Base-by-base conservation (phyloP, 2,797 vertebrate genomes). In the Poecilia gillii region DNA sequence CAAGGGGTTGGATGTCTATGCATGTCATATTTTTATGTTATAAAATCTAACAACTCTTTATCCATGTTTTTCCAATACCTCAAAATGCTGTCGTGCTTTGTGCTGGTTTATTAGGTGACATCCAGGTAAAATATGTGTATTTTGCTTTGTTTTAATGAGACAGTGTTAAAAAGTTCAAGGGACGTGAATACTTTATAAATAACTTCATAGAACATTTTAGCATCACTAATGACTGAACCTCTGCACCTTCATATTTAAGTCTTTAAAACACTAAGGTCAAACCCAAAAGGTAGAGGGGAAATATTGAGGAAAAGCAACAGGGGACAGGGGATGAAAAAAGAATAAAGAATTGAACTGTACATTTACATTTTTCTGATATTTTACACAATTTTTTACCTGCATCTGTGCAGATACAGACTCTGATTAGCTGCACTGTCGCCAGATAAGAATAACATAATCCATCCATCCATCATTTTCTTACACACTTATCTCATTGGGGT, bases 161-260 rank as follows among this genome's bases (percentile, higher is more conserved):
- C 55, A 59, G 28, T 28, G n/a, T 57, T n/a, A 57, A 28, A 57
- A 57, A 62, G 4, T 33, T 62, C 16, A 59, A 59, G 57, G n/a
- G 11, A 13, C 5, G 0, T 59, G n/a, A 59, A 59, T 8, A 53
- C 20, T 70, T 18, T 51, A 68, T 16, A 74, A 84, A 72, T 76
- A 70, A 73, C 39, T 84, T 71, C 72, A 79, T 36, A 51, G 84
- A 77, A 88, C 80, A 91, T 87, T 72, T 92, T 78, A 83, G 85
- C 55, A 75, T 82, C 73, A 86, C 73, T 73, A 87, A 80, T 23
- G 25, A 3, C 43, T 86, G 70, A 31, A 85, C 91, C 72, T 76
- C 13, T 20, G 4, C 70, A 82, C 13, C 28, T 77, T 73, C 9
- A 75, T 51, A 41, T 72, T 0, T 71, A 72, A 43, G 71, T 84